These are phyloP conservation scores for Microctonus aethiopoides DNA, from an alignment of 2,888 invertebrate species.

Conservation along the genomic window DNA sequence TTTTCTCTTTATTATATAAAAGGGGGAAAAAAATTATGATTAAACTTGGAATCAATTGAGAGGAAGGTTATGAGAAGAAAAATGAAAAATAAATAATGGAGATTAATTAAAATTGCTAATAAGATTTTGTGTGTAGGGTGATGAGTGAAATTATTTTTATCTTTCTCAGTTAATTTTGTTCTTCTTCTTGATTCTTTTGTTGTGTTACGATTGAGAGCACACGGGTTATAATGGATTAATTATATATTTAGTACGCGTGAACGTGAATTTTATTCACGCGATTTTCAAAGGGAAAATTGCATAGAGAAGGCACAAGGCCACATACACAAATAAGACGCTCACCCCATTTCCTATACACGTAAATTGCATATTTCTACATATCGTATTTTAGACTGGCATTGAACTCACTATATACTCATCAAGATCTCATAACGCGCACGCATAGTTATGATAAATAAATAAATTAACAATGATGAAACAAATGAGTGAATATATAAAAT, in stretches of 20 bases:
- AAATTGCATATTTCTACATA: not conserved
- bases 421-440: not conserved
- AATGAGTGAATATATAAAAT: not conserved
- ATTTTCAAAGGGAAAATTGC: not conserved
- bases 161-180: not conserved
- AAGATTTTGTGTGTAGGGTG: not conserved
- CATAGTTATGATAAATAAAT: not conserved
- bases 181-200: not conserved
- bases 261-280: conserved; percentile 30
- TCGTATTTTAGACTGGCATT: conserved; percentile 23
- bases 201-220: not conserved
- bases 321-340: not conserved
- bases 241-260: conserved; percentile 1
- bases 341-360: too few relatives aligned
- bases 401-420: conserved; percentile 27
- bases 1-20: not conserved
- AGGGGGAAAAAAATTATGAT: conserved; percentile 20
- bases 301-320: not conserved
- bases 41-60: conserved; percentile 4
- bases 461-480: not conserved
- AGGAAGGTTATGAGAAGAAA: conserved; percentile 7
- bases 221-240: not conserved
- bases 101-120: conserved; percentile 2
- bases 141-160: not conserved
- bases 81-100: not conserved